A percentile compares a stretch with the other conserved stretches of the same genome.
Evolutionary conservation across 1,140 invertebrate genomes (phyloP).

Genomic region (Drosophila subobscura): DNA sequence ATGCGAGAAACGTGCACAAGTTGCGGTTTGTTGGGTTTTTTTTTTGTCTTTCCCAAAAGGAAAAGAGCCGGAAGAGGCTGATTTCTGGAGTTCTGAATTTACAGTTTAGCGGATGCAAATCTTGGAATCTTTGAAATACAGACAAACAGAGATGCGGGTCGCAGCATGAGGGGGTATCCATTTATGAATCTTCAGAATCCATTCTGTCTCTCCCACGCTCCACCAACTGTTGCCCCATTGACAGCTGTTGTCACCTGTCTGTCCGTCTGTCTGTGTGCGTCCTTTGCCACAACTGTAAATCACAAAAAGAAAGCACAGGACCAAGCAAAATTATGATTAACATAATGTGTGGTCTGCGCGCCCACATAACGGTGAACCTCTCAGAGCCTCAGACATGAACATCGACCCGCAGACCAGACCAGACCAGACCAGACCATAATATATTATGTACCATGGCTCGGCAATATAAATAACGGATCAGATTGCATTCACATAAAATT

Average conservation of each 20-base stretch:
- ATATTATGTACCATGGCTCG: conserved; percentile 41
- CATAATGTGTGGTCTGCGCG: conserved; percentile 77
- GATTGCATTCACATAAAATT: conserved; percentile 79
- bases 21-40: conserved; percentile 61
- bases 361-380: conserved; percentile 70
- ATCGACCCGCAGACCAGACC: conserved; percentile 57
- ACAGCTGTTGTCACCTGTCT: conserved; percentile 77
- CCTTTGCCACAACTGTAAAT: conserved; percentile 51
- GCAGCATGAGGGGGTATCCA: not conserved
- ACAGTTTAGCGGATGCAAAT: conserved; percentile 53
- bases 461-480: conserved; percentile 73
- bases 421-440: conserved; percentile 22
- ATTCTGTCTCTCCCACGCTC: conserved; percentile 2
- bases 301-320: conserved; percentile 33
- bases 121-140: conserved; percentile 17
- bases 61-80: conserved; percentile 34
- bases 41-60: not conserved
- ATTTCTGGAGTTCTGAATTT: conserved; percentile 5
- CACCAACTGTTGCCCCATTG: conserved; percentile 49
- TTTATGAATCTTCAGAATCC: not conserved
- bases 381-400: conserved; percentile 16
- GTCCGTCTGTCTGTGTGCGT: not conserved
- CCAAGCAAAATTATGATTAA: conserved; percentile 52
- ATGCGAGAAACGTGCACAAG: conserved; percentile 75
- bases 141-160: not conserved